These are phyloP conservation scores for Poecilia gillii DNA, from an alignment of 2,797 vertebrate species.

Conservation along the genomic window DNA sequence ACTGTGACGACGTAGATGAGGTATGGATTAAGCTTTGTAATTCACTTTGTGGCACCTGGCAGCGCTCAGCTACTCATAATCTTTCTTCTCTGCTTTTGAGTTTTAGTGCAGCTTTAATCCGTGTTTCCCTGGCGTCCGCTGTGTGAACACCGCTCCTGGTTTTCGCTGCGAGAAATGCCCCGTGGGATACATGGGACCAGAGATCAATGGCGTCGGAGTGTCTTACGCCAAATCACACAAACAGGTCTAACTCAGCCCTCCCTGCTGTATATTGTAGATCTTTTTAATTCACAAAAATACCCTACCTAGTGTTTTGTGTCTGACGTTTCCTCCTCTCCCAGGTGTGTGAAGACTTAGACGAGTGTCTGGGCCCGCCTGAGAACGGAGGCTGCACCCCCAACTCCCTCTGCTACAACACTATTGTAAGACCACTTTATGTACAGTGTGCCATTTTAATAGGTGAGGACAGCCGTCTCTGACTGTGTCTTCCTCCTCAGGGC, in stretches of 20 bases:
- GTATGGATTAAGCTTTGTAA: constrained; percentile 66
- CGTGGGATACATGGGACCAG: constrained; percentile 86
- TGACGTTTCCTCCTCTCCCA: constrained; percentile 3
- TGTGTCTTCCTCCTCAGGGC: constrained; percentile 80
- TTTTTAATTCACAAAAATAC: neutral
- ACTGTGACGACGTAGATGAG: constrained; percentile 93
- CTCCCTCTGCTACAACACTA: constrained; percentile 91
- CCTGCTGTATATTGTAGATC: neutral
- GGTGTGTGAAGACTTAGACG: constrained; percentile 89
- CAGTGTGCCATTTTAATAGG: neutral
- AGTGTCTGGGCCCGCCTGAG: constrained; percentile 84
- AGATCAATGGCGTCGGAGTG: constrained; percentile 87
- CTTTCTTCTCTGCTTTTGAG: constrained; percentile 8
- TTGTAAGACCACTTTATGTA: constrained; percentile 80
- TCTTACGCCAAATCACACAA: constrained; percentile 87
- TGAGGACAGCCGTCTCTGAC: constrained; percentile 17
- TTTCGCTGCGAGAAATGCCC: constrained; percentile 93
- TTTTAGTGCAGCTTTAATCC: constrained; percentile 90
- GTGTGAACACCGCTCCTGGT: constrained; percentile 90
- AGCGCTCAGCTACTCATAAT: neutral
- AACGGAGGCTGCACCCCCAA: constrained; percentile 90
- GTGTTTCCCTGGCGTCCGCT: constrained; percentile 90
- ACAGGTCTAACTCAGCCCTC: constrained; percentile 81
- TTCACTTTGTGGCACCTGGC: neutral
- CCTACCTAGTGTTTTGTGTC: neutral